phyloP scores from a whole-genome alignment of 2,888 invertebrate species.

The Priocnemis perturbator region DNA sequence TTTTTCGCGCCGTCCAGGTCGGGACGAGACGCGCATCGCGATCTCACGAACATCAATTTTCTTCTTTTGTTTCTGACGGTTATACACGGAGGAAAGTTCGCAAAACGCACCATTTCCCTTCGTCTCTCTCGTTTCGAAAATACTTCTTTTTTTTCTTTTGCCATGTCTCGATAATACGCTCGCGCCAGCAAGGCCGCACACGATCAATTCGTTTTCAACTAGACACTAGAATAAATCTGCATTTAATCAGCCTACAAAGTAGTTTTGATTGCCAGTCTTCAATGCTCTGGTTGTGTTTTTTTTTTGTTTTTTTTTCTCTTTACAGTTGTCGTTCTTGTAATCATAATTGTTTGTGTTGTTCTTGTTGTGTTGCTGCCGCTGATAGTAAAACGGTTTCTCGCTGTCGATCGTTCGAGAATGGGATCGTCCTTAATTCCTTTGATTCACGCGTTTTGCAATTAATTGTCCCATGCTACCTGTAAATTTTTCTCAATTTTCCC shows the following conservation, averaged over 20 bases:
- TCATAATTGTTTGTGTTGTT: conserved; percentile 10
- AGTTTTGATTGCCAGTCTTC: conserved; percentile 71
- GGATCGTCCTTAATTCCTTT: conserved; percentile 12
- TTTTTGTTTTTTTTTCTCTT: conserved; percentile 24
- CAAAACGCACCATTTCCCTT: no score
- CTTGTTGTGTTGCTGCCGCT: conserved; percentile 15
- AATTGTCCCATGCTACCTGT: no score
- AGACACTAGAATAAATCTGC: conserved; percentile 39
- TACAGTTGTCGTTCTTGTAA: conserved; percentile 24
- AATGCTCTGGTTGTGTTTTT: conserved; percentile 56
- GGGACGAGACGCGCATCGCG: no score
- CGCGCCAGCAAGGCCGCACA: conserved; percentile 11
- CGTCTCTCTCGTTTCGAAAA: not conserved
- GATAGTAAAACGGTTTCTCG: conserved; percentile 7
- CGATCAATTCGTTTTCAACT: conserved; percentile 28
- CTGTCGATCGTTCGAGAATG: conserved; percentile 17
- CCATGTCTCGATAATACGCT: not conserved
- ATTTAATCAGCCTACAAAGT: conserved; percentile 44
- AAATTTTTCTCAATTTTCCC: no score
- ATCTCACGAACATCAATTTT: not conserved
- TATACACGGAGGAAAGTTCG: not conserved
- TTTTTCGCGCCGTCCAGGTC: no score
- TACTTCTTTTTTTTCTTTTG: conserved; percentile 6
- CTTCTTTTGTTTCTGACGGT: not conserved
- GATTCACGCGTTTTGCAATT: no score